Evolutionary conservation across 2,113 vertebrate genomes (phyloP).

Genomic region (Carassius gibelio): DNA sequence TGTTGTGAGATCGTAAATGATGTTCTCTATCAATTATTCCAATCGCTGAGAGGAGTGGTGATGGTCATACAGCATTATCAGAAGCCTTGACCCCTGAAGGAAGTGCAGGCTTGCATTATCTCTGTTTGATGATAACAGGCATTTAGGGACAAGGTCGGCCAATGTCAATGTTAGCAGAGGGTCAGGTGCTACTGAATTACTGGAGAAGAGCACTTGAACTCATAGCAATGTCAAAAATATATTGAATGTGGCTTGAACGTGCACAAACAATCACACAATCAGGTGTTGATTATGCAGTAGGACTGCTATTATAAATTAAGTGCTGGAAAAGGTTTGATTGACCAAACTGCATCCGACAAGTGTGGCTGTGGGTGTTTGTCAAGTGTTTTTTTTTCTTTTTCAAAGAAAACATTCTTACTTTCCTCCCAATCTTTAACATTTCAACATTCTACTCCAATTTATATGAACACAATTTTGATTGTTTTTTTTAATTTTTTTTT

Average conservation of each 20-base stretch:
- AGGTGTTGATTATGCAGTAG: background rate
- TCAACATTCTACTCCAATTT: background rate
- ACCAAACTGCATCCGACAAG: background rate
- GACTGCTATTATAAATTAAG: background rate
- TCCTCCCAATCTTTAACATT: background rate
- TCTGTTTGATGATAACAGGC: slow-evolving; percentile 22
- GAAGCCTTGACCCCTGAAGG: slow-evolving; percentile 34
- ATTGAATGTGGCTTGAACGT: slow-evolving; percentile 10
- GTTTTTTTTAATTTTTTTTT: no score
- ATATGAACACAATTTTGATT: background rate
- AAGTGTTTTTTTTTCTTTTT: background rate
- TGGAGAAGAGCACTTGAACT: background rate
- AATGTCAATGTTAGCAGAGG: slow-evolving; percentile 19
- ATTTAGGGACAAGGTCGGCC: slow-evolving; percentile 32
- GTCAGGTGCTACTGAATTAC: slow-evolving; percentile 8
- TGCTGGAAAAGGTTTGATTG: background rate
- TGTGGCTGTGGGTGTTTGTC: background rate
- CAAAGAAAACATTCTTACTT: background rate
- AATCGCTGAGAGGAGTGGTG: slow-evolving; percentile 42
- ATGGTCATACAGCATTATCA: slow-evolving; percentile 40
- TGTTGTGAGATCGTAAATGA: slow-evolving; percentile 23
- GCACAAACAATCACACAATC: background rate
- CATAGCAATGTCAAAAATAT: background rate
- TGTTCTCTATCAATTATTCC: slow-evolving; percentile 49
- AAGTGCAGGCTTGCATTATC: slow-evolving; percentile 48